Conservation (phyloP, 2,888 invertebrate genomes). For the Drosophila kambysellisi region DNA sequence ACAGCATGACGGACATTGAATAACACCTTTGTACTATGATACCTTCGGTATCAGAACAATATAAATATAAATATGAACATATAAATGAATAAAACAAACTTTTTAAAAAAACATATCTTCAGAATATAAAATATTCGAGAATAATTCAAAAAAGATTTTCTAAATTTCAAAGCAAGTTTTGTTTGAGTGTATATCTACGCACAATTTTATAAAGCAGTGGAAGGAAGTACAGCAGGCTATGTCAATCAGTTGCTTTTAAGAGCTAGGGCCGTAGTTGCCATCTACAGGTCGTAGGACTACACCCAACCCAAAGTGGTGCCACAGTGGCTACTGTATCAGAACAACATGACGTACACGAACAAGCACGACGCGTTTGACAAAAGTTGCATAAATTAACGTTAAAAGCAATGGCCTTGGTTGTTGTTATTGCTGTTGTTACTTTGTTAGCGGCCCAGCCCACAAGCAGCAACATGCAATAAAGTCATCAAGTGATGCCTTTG, state of each 20-base stretch:
- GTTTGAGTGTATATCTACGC: slow-evolving; percentile 11
- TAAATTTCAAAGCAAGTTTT: background rate
- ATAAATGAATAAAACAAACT: no score
- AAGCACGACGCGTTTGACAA: slow-evolving; percentile 70
- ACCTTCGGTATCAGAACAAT: no score
- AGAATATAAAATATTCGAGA: no score
- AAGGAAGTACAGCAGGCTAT: slow-evolving; percentile 29
- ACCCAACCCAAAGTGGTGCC: slow-evolving; percentile 24
- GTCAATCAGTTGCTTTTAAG: slow-evolving; percentile 55
- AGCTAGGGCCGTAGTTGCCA: slow-evolving; percentile 13
- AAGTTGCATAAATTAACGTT: slow-evolving; percentile 81
- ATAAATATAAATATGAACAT: no score
- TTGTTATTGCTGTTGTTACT: slow-evolving; percentile 53
- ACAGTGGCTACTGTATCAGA: slow-evolving; percentile 35
- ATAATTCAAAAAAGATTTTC: background rate
- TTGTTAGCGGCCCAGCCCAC: slow-evolving; percentile 59
- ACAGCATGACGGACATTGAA: no score
- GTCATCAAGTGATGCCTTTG: slow-evolving; percentile 72
- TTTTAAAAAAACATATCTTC: no score
- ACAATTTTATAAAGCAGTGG: slow-evolving; percentile 22
- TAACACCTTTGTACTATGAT: no score
- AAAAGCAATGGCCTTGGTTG: slow-evolving; percentile 69
- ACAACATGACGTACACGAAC: slow-evolving; percentile 45
- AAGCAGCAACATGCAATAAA: slow-evolving; percentile 74
- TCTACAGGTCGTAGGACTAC: slow-evolving; percentile 8